These are phyloP conservation scores for Byasa hedistus DNA, from an alignment of 2,888 invertebrate genomes.

Conservation along the genomic window DNA sequence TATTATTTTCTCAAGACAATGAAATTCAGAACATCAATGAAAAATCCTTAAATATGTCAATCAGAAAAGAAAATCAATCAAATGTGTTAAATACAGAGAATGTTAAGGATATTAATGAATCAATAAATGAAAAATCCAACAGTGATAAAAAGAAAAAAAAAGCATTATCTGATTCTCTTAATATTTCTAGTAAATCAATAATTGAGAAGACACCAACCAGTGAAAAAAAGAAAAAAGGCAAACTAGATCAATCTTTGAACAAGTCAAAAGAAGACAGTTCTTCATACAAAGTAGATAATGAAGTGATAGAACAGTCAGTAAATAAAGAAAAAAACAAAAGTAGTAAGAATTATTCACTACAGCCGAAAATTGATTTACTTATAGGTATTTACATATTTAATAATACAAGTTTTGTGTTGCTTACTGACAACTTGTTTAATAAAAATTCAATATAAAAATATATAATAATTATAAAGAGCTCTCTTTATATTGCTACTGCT, in stretches of 20 bases:
- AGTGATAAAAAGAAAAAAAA: slow-evolving; percentile 33
- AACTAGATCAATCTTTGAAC: slow-evolving; percentile 22
- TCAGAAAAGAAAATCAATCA: too few relatives aligned
- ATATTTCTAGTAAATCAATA: slow-evolving; percentile 20
- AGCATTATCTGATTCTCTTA: slow-evolving; percentile 16
- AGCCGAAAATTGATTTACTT: not conserved
- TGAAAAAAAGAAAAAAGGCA: slow-evolving; percentile 31
- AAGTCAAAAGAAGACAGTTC: slow-evolving; percentile 24
- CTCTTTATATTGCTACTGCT: too few relatives aligned
- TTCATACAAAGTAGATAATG: slow-evolving; percentile 13
- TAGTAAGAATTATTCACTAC: not conserved
- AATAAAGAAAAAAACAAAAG: slow-evolving; percentile 7
- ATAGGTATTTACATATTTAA: not conserved
- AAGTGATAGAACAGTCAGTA: not conserved
- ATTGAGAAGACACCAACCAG: slow-evolving; percentile 29
- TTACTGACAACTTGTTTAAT: not conserved
- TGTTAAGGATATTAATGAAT: not conserved
- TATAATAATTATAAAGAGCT: not conserved
- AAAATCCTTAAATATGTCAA: too few relatives aligned
- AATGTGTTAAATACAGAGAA: not conserved
- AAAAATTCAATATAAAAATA: not conserved
- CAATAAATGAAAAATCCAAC: slow-evolving; percentile 23
- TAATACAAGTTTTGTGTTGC: not conserved
- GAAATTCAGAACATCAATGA: too few relatives aligned
- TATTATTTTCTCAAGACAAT: slow-evolving; percentile 9